These are phyloP conservation scores for Chunga burmeisteri DNA, from an alignment of 2,113 vertebrate species.

Conservation along the genomic window DNA sequence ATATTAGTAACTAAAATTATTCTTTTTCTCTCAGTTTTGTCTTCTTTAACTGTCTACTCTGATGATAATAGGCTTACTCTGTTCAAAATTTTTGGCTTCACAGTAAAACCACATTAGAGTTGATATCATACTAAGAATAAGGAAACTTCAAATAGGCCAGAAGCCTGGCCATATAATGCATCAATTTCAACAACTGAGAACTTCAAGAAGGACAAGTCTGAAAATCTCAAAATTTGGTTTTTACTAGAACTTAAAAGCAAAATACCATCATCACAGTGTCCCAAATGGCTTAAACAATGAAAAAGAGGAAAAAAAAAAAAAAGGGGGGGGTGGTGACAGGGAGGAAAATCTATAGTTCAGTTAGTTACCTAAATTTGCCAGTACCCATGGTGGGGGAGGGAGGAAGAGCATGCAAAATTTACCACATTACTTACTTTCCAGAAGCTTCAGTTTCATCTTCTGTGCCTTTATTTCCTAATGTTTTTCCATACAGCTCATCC, in stretches of 20 bases:
- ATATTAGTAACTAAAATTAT: neutral
- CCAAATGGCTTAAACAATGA: neutral
- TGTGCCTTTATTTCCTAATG: neutral
- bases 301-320: no score
- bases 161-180: neutral
- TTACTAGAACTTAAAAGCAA: neutral
- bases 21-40: neutral
- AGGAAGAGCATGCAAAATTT: neutral
- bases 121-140: neutral
- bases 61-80: neutral
- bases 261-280: neutral
- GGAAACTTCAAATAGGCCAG: neutral
- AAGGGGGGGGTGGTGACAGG: no score
- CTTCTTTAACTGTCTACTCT: neutral
- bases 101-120: neutral
- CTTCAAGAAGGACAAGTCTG: neutral
- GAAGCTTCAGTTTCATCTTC: slow-evolving; percentile 27
- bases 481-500: slow-evolving; percentile 42
- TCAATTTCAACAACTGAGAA: neutral
- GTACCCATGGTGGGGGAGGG: neutral
- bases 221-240: neutral
- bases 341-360: neutral
- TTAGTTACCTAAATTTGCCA: neutral
- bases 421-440: slow-evolving; percentile 69
- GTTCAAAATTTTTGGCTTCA: neutral